phyloP scores from a whole-genome alignment of 2,797 vertebrate species.

The Cephalopachus bancanus region DNA sequence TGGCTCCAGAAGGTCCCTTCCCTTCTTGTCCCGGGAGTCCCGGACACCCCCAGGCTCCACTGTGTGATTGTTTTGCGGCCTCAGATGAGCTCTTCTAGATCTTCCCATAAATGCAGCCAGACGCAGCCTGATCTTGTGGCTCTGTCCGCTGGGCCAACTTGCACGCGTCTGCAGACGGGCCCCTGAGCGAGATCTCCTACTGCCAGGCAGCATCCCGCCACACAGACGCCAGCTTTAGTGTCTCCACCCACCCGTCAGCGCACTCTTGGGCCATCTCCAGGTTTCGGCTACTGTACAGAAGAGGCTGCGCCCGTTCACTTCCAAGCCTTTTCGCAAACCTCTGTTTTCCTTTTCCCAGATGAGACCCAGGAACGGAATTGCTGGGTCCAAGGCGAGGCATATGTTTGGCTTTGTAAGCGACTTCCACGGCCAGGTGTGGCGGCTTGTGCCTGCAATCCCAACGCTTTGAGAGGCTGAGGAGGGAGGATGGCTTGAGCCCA shows the following conservation, averaged over 20 bases:
- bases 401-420: neutral
- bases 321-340: neutral
- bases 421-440: no score
- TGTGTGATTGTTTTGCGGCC: neutral
- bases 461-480: no score
- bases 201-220: no score
- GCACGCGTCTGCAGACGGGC: no score
- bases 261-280: neutral
- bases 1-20: neutral
- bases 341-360: neutral
- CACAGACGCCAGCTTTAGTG: neutral
- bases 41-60: neutral
- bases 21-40: accelerated
- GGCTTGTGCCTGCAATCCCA: no score
- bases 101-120: no score
- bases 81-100: no score
- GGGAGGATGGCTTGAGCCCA: no score
- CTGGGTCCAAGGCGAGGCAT: neutral
- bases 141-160: no score
- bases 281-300: neutral
- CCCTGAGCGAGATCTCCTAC: no score
- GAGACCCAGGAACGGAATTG: neutral
- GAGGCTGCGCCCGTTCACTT: neutral
- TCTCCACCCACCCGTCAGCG: neutral
- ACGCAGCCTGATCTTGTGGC: no score